Conservation (phyloP, 2,113 vertebrate genomes). For the Halichoeres trimaculatus region DNA sequence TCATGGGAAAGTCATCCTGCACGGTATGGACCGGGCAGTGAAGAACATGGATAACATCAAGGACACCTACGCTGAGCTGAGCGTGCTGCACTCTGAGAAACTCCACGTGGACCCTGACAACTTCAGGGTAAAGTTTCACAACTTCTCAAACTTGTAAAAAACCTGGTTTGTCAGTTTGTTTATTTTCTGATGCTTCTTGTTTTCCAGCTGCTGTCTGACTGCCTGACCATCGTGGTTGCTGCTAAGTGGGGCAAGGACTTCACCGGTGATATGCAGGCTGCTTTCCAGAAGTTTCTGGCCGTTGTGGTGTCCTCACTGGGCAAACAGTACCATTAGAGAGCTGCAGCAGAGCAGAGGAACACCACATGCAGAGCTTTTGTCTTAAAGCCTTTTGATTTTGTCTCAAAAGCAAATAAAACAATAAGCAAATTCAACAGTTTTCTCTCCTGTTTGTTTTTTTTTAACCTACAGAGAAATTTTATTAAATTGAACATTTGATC, state of each 20-base stretch:
- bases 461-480: too few relatives aligned
- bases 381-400: too few relatives aligned
- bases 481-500: too few relatives aligned
- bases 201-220: slow-evolving; percentile 86
- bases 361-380: too few relatives aligned
- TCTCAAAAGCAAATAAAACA: too few relatives aligned
- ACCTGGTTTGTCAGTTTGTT: background rate
- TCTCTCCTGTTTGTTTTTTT: too few relatives aligned
- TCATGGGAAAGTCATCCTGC: slow-evolving; percentile 7
- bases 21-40: background rate
- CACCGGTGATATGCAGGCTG: slow-evolving; percentile 73
- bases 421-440: too few relatives aligned
- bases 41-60: slow-evolving; percentile 34
- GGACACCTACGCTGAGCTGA: slow-evolving; percentile 8
- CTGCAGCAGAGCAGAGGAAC: too few relatives aligned
- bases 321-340: slow-evolving; percentile 83
- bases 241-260: slow-evolving; percentile 72
- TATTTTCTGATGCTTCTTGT: slow-evolving; percentile 7
- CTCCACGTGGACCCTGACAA: slow-evolving; percentile 38
- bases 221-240: slow-evolving; percentile 82
- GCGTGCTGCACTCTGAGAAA: slow-evolving; percentile 41
- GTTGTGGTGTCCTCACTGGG: slow-evolving; percentile 85
- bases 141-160: background rate
- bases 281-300: slow-evolving; percentile 86
- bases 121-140: background rate